Conservation (phyloP, 1,140 invertebrate genomes). For the Anastatus disparis region DNA sequence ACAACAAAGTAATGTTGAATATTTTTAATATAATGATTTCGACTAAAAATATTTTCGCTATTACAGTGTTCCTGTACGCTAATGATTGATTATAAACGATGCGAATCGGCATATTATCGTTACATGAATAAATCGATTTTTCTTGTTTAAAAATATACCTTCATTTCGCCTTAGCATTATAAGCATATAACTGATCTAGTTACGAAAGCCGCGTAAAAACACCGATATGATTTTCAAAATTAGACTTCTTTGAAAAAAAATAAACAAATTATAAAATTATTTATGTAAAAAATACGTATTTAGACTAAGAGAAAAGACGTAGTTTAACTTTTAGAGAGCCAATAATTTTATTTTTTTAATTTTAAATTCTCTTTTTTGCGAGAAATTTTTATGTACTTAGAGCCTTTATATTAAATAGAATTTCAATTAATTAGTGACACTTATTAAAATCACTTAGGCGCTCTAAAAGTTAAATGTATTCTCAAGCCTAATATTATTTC, state of each 20-base stretch:
- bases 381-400: too few species aligned
- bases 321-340: background rate
- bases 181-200: constrained; percentile 14
- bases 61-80: constrained; percentile 3
- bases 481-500: constrained; percentile 6
- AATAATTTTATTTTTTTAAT: background rate
- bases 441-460: too few species aligned
- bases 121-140: too few species aligned
- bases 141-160: constrained; percentile 19
- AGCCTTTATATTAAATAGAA: too few species aligned
- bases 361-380: too few species aligned
- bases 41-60: constrained; percentile 16
- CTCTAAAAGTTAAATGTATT: too few species aligned
- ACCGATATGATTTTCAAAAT: constrained; percentile 24
- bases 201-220: constrained; percentile 27
- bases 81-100: constrained; percentile 10
- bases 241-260: constrained; percentile 33
- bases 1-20: constrained; percentile 20
- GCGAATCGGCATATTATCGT: constrained; percentile 10
- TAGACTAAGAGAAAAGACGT: constrained; percentile 4
- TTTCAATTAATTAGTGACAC: too few species aligned
- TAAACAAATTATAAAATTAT: constrained; percentile 30
- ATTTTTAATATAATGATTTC: too few species aligned
- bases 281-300: constrained; percentile 37
- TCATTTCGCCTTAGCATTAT: constrained; percentile 2